Evolutionary conservation across 2,888 invertebrate genomes (phyloP), one percentile per base, ranked within the genome.

Genomic region (Eilema sororculum): DNA sequence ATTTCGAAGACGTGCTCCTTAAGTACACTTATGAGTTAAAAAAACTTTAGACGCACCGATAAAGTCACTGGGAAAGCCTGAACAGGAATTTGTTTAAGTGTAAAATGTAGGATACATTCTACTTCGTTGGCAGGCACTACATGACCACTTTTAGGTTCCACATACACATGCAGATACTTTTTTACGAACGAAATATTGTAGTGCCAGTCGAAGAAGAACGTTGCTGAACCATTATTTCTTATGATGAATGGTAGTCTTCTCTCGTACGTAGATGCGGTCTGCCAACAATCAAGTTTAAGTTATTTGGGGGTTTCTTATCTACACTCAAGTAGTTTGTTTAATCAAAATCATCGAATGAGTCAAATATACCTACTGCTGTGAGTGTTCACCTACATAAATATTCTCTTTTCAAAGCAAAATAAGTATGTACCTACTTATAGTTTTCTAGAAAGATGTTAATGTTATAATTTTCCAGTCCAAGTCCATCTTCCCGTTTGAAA

Each of bases 241-340:
- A 95, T 90, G 6, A 78, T 87, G 78, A 95, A 95, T 10, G 90
- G 89, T 76, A 95, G 86, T 22, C 84, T 90, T 69, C 95, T 87
- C 74, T 94, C 92, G 71, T 95, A 95, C 2, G 92, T 92, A 28
- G 94, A 94, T 46, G 94, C 94, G 57, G 94, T 93, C 95, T 95
- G 72, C 64, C 74, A 63, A 41, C 24, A 33, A 66, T 37, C 0
- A 57, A 9, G 24, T n/a, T 22, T 24, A 24, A 12, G 30, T 13
- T 28, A 16, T 24, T 57, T 46, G 25, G 30, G 59, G 41, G 28
- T 37, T 12, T 12, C 1, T 33, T 8, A 33, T 33, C 5, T 33
- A 33, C n/a, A n/a, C n/a, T n/a, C n/a, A n/a, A n/a, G n/a, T 8
- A 33, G 33, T 33, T 33, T 33, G 0, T 37, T n/a, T 3, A 37